Base-by-base conservation (phyloP, 2,888 invertebrate species). In the Oxyscelio sp. region DNA sequence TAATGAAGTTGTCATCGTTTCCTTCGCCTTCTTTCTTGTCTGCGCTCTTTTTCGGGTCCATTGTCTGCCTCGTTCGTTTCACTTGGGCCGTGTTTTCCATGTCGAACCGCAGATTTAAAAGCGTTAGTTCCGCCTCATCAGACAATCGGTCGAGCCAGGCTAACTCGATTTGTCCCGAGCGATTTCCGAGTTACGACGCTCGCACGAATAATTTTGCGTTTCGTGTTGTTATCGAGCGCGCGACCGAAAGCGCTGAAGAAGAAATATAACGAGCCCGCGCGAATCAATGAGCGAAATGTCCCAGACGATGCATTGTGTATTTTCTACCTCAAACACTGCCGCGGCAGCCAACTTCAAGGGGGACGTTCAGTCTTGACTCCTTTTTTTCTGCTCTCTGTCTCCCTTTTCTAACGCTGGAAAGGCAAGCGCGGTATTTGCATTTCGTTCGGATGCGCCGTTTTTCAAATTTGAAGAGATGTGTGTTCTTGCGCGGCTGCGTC, bases 161-260 rank as follows among this genome's bases (percentile, higher is more conserved):
- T 85, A 87, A 85, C 85, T 87, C 85, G 79, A 87, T 87, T 87
- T 88, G 83, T 75, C 82, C 59, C 81, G 77, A 80, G 65, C 84
- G 66, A 85, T 87, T 85, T 83, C 71, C 68, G 70, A 80, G 71
- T 83, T 78, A 68, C 79, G 80, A 82, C 71, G 82, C 85, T 87
- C 87, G 84, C 87, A 87, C 86, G 88, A 89, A 88, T 87, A 88
- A 87, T 88, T 86, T 85, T 80, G 85, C 88, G 86, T 87, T 86
- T 86, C 27, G 27, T 27, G 3, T 27, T 82, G 87, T 86, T 83
- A 84, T 85, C 87, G 74, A 83, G 80, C 81, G 68, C 75, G 27
- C 70, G 19, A 38, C 71, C 54, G 65, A 43, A 54, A 52, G 43
- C 65, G 50, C 54, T 50, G 75, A 82, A 82, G 56, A 82, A 71